Base-by-base conservation (phyloP, 2,113 vertebrate species). In the Tor tambroides region DNA sequence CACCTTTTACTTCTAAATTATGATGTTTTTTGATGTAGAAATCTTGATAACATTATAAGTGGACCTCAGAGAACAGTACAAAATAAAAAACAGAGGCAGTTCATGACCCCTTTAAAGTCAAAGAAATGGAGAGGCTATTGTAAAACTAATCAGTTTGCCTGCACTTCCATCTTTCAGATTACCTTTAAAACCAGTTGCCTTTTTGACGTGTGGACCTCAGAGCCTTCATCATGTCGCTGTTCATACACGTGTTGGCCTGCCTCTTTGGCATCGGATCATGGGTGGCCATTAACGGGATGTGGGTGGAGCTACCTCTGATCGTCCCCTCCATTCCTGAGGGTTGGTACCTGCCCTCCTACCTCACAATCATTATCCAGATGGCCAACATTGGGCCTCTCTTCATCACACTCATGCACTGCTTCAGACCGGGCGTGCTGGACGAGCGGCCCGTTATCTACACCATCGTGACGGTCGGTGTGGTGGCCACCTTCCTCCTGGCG, bases 271-370 rank as follows among this genome's bases (percentile, higher is more conserved):
- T 95, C 67, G 96, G 96, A 69, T 96, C 96, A 75, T 97, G 96
- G 96, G 95, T 96, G 59, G 96, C 96, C 86, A 96, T 97, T 91
- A 97, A 97, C 26, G 96, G 96, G 28, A 94, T 97, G 92, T 97
- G 96, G 96, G 96, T 97, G 87, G 96, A 97, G 89, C 94, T 97
- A 4, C 96, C 96, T 5, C 88, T 97, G 43, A 38, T 97, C 0
- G 96, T 96, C 21, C 84, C 87, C 1, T 41, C 85, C 4, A 93
- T 94, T 77, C 95, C 95, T 0, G 96, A 97, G 86, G 80, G 86
- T 21, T 97, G 96, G 96, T 88, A 90, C 88, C 93, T 97, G 72
- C 96, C 96, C 2, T 96, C 96, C 8, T 96, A 95, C 93, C 95
- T 97, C 72, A 96, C 96, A 9, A 90, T 97, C 72, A 92, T 96